Conservation (phyloP, 2,888 invertebrate genomes). For the Amphipoea lucens region DNA sequence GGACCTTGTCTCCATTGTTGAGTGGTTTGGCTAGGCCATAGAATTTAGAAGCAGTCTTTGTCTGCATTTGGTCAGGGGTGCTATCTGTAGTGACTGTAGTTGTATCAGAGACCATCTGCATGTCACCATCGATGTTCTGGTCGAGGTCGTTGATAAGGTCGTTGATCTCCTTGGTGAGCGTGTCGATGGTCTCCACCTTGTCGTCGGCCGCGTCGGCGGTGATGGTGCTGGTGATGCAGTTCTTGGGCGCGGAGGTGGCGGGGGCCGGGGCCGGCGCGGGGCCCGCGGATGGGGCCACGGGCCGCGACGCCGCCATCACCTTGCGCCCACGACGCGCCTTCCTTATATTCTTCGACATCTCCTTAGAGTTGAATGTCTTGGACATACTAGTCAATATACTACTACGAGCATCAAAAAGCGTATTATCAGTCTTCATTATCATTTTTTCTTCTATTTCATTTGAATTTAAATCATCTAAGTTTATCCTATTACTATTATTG, state of each 20-base stretch:
- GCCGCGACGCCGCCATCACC: constrained; percentile 74
- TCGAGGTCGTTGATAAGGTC: constrained; percentile 87
- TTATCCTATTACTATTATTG: constrained; percentile 90
- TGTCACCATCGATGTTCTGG: constrained; percentile 84
- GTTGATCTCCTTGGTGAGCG: constrained; percentile 86
- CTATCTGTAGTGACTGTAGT: constrained; percentile 43
- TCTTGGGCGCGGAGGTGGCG: constrained; percentile 35
- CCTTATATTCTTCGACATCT: constrained; percentile 87
- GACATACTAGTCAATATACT: constrained; percentile 90
- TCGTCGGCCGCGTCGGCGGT: constrained; percentile 75
- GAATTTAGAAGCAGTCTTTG: constrained; percentile 82
- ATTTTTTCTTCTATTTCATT: constrained; percentile 91
- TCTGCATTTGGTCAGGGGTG: constrained; percentile 75
- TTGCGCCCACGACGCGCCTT: constrained; percentile 87
- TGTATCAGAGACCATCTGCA: constrained; percentile 73
- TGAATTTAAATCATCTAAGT: constrained; percentile 87
- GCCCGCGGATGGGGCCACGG: constrained; percentile 52
- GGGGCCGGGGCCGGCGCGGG: constrained; percentile 1
- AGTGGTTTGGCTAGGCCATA: constrained; percentile 83
- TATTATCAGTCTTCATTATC: constrained; percentile 91
- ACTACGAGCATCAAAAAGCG: constrained; percentile 88
- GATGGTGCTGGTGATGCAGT: constrained; percentile 69
- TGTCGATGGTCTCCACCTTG: constrained; percentile 85
- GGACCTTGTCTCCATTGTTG: constrained; percentile 77
- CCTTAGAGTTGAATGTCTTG: constrained; percentile 88